Conservation (phyloP, 2,113 vertebrate genomes). For the Suricata suricatta region DNA sequence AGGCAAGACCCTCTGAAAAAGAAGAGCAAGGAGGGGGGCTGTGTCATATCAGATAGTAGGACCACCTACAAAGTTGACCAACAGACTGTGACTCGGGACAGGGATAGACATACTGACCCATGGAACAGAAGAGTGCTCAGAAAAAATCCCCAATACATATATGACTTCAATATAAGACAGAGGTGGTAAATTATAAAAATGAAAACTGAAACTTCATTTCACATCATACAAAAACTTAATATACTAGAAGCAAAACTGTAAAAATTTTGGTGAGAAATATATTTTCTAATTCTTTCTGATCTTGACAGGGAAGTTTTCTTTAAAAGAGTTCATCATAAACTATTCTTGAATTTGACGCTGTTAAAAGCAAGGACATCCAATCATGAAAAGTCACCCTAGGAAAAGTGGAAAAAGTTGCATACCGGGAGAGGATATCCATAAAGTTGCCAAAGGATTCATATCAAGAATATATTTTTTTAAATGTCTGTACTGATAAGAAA, state of each 20-base stretch:
- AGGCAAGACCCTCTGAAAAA: not conserved
- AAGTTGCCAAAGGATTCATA: not conserved
- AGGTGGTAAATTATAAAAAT: not conserved
- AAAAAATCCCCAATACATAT: not conserved
- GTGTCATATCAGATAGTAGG: not conserved
- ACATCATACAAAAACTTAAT: slow-evolving; percentile 2
- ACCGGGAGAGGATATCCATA: not conserved
- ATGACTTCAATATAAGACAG: not conserved
- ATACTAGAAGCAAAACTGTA: slow-evolving; percentile 19
- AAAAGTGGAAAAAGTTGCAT: slow-evolving; percentile 12
- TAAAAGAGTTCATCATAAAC: not conserved
- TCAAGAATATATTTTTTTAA: not conserved
- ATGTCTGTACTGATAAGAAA: not conserved
- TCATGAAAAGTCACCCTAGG: not conserved
- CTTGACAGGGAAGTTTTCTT: not conserved
- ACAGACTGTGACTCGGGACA: not conserved
- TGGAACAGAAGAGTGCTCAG: not conserved
- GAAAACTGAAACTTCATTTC: not conserved
- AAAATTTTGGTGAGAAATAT: not conserved
- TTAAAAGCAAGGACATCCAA: not conserved
- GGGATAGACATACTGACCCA: not conserved
- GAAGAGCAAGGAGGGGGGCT: not conserved
- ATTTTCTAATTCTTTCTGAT: not conserved
- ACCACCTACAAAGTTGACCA: not conserved
- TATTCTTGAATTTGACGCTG: not conserved